Evolutionary conservation across 1,140 invertebrate species (phyloP), one percentile per base, ranked within the genome.

Genomic region (Drosophila oshimai): DNA sequence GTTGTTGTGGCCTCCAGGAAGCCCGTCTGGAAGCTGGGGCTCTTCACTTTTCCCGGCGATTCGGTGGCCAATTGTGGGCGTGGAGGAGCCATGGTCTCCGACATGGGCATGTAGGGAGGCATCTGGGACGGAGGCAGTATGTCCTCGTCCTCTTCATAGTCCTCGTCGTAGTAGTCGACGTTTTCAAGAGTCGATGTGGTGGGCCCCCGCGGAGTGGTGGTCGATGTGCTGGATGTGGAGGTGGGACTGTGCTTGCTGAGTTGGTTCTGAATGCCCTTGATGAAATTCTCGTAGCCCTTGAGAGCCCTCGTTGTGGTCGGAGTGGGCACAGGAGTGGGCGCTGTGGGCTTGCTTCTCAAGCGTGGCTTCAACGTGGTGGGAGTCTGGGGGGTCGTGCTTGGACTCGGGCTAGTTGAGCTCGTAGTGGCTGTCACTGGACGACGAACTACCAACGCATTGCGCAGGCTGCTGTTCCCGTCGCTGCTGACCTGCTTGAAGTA

Each of bases 71-170:
- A 47, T 67, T 87, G 79, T 18, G 74, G 69, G 1, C 83, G 71
- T 4, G 89, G 90, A 39, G 90, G 90, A 3, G 89, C 69, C 90
- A 91, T 90, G 3, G 90, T 91, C 90, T 94, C 93, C 4, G 93
- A 92, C 90, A 92, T 93, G 4, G 93, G 93, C 93, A 93, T 93
- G 64, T 93, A 93, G 49, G 93, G 92, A 4, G 93, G 92, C 86
- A 93, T 90, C 33, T 61, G 92, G 0, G 93, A 92, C 6, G 91
- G 91, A 44, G 93, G 93, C 70, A 71, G 7, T 13, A 88, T 72
- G 29, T 93, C 93, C 44, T 92, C 91, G 22, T 93, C 91, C 74
- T 92, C 84, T 42, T 92, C 91, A 47, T 92, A 74, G 15, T 90
- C 90, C 29, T 91, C 91, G 18, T 89, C 69, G 33, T 77, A 76